Base-by-base conservation (phyloP, 1,140 invertebrate species). In the Papilio xuthus region DNA sequence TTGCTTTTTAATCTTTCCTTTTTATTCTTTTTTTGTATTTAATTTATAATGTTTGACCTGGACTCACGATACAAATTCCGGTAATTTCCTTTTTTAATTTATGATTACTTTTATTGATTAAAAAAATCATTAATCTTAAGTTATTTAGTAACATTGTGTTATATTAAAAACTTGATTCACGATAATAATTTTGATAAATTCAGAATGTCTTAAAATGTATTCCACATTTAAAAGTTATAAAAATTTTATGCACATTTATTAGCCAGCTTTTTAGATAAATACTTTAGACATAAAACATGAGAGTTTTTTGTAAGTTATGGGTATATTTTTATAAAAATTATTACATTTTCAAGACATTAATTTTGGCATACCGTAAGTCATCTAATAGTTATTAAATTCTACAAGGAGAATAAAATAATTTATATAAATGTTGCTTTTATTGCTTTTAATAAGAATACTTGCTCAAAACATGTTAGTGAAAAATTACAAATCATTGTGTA, bases 401-500 rank as follows among this genome's bases (percentile, higher is more conserved):
- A 6, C 0, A 26, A 60, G 23, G 26, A 18, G 1, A 26, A 28
- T 60, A 4, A 28, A 60, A 60, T 60, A 2, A 15, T 13, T 26
- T 10, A 26, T 26, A 20, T 13, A 26, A 53, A 20, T 53, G n/a
- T 53, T 53, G 18, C 44, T 18, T 47, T 53, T 20, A 53, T 28
- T 32, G 26, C 7, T 67, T 12, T 12, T 67, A 32, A 67, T 28
- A 67, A 26, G 9, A 60, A 26, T 26, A 60, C 12, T 26, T 60
- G 23, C 12, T 18, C 23, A 13, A 60, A 60, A 26, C 56, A 60
- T 26, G 56, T 60, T 28, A 28, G 26, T 67, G 53, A 67, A 67
- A 67, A 67, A 18, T 67, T 67, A 67, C 60, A 67, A 67, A 67
- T 67, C 6, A 32, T 67, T 67, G 60, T 67, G 60, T 67, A 67